Base-by-base conservation (phyloP, 2,888 invertebrate genomes). In the Muscina levida region DNA sequence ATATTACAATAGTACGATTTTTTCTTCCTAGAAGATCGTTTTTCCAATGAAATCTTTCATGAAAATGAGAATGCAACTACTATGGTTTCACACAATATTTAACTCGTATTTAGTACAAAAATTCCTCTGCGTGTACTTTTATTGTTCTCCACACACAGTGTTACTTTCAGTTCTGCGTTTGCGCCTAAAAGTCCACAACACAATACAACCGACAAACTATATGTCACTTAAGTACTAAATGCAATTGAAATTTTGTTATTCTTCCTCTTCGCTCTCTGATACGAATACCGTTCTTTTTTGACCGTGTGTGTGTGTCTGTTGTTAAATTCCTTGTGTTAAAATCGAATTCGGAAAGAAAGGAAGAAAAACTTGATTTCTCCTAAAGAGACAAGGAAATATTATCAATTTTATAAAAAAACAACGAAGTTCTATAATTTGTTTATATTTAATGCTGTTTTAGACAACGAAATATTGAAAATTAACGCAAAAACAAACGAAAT, bases 191-290 rank as follows among this genome's bases (percentile, higher is more conserved):
- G 22, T 62, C 57, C 1, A 76, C 77, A 70, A 68, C 59, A 73
- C 59, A 24, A 53, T 71, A 62, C 19, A 31, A 66, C 42, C 15
- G 31, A 31, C 31, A 31, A 31, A 31, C 31, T 5, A 3, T n/a
- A 62, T 80, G 80, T 77, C 77, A 81, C 75, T 2, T 37, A n/a
- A 68, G 71, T 77, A 75, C 77, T 77, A 75, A 72, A 74, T 81
- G 68, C 67, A 81, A 57, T 66, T 42, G 24, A 48, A 51, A 51
- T 74, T 46, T 66, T 75, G 81, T 81, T 75, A 72, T 81, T 81
- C 72, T 68, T 39, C 66, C 67, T 68, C 59, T 48, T 72, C 68
- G 39, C 48, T 79, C 48, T 79, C 67, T 77, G 48, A 48, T 48
- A 51, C 62, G 26, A 79, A 66, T 71, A 66, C 37, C 67, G 44